Conservation (phyloP, 2,888 invertebrate genomes). For the Mesorhabditis spiculigera region DNA sequence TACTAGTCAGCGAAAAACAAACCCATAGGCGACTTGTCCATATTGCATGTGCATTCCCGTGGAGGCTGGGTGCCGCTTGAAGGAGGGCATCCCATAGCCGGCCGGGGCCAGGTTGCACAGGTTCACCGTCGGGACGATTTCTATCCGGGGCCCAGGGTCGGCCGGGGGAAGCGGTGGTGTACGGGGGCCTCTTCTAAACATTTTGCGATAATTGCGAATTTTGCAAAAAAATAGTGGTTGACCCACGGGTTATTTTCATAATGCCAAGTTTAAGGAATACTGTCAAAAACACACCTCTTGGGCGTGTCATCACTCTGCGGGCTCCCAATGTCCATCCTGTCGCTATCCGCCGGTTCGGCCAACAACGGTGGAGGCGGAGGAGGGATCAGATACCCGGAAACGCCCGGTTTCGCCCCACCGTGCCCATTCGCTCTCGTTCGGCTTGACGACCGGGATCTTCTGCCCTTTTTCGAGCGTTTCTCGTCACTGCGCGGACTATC, state of each 20-base stretch:
- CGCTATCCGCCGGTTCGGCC: neutral
- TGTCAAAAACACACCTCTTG: neutral
- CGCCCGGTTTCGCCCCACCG: too few relatives aligned
- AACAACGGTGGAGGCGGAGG: constrained; percentile 3
- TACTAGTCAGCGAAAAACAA: too few relatives aligned
- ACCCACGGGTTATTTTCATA: too few relatives aligned
- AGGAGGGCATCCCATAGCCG: too few relatives aligned
- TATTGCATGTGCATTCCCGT: too few relatives aligned
- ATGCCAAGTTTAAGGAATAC: too few relatives aligned
- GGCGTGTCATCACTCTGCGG: neutral
- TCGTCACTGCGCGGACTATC: neutral
- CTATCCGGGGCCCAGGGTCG: neutral
- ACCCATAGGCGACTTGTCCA: too few relatives aligned
- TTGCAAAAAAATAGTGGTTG: neutral
- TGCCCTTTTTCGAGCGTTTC: too few relatives aligned
- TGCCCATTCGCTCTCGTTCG: too few relatives aligned
- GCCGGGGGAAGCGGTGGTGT: neutral
- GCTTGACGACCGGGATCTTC: too few relatives aligned
- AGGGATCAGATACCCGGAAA: neutral
- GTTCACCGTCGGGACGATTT: neutral
- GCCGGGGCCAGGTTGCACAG: neutral
- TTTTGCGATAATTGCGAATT: neutral
- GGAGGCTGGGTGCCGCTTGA: too few relatives aligned
- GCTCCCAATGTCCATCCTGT: neutral
- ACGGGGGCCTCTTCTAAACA: constrained; percentile 5